Base-by-base conservation (phyloP, 2,888 invertebrate species). In the Amblyteles armatorius region DNA sequence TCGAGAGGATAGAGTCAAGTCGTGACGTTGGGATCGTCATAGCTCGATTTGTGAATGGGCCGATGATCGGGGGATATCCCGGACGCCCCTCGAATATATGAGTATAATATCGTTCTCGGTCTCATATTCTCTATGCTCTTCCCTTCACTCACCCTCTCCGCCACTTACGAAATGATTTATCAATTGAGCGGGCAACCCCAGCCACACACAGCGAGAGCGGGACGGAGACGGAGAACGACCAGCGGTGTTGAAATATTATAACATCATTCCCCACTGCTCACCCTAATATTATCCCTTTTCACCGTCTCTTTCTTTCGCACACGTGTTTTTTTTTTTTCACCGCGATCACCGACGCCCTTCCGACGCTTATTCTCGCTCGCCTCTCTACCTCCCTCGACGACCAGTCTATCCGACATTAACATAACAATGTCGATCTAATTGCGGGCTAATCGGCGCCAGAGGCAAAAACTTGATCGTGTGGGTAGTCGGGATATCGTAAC, bases 381-480 rank as follows among this genome's bases (percentile, higher is more conserved):
- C 44, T 16, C 44, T 79, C 73, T 40, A 57, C 22, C 29, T 63
- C 83, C 55, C 57, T 77, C 87, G 88, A 50, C 44, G 50, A n/a
- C 48, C 19, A 22, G 33, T 88, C 89, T 88, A 87, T 87, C 85
- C 87, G 87, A 87, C 89, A 92, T 93, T 92, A 93, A 91, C 93
- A 93, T 93, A 91, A 93, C 93, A 93, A 93, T 93, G 91, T 90
- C 90, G 89, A 88, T 87, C 91, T 93, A 93, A 93, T 93, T 93
- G 92, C 89, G 88, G 90, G 83, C 91, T 93, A 93, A 93, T 93
- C 92, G 92, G 87, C 90, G 89, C 90, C 90, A 85, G 84, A 86
- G 88, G 92, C 89, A 86, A 85, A 76, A 79, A 57, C 7, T 65
- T 26, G 33, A 79, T 55, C 16, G 65, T 33, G 48, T 26, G 26